Evolutionary conservation across 2,797 vertebrate genomes (phyloP).

Genomic region (Spinus pinus): DNA sequence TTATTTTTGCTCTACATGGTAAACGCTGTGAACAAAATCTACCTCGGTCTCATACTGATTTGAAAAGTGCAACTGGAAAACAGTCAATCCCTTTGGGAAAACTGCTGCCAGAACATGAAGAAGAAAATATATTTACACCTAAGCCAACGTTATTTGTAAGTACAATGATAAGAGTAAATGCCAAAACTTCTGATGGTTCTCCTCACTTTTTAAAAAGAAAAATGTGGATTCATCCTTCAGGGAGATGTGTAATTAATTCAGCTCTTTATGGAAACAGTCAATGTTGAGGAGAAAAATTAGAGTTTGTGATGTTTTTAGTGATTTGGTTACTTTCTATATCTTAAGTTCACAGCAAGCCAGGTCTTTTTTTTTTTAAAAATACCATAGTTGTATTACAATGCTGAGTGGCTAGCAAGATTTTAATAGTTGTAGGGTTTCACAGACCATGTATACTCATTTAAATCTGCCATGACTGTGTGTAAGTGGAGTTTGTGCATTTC

Average conservation of each 20-base stretch:
- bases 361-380: neutral
- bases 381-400: neutral
- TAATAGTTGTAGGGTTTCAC: neutral
- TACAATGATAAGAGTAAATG: constrained; percentile 34
- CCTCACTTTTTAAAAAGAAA: neutral
- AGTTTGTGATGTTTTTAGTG: neutral
- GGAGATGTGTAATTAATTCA: neutral
- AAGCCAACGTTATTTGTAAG: constrained; percentile 95
- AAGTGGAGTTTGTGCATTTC: neutral
- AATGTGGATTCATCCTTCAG: neutral
- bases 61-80: constrained; percentile 36
- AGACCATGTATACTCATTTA: neutral
- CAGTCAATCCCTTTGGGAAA: constrained; percentile 56
- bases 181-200: neutral
- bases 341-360: neutral
- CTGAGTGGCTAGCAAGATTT: neutral
- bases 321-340: neutral
- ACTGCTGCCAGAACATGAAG: constrained; percentile 64
- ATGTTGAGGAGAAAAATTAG: neutral
- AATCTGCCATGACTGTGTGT: neutral
- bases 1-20: constrained; percentile 83
- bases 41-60: constrained; percentile 52
- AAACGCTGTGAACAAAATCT: constrained; percentile 67
- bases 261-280: neutral
- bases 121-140: constrained; percentile 80